phyloP scores from a whole-genome alignment of 2,888 invertebrate genomes.

The Chrysotoxum bicinctum region DNA sequence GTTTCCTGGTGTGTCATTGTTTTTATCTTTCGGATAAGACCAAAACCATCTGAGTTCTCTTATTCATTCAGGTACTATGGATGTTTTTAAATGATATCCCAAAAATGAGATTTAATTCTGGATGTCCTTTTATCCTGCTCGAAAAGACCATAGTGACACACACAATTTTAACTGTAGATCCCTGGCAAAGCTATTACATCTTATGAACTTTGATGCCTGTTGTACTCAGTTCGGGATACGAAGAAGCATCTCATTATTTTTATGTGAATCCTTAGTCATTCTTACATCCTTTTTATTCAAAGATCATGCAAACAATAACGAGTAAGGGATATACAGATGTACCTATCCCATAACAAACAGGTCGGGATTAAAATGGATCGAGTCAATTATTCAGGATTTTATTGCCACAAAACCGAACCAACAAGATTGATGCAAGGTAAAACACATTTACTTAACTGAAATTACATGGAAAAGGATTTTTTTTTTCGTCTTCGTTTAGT shows the following conservation, averaged over 20 bases:
- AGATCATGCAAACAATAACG: conserved; percentile 17
- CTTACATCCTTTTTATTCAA: not conserved
- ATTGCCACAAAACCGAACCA: conserved; percentile 35
- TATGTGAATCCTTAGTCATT: conserved; percentile 6
- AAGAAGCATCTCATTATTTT: conserved; percentile 39
- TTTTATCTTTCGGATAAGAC: not conserved
- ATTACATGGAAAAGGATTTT: conserved; percentile 20
- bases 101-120: not conserved
- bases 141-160: not conserved
- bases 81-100: conserved; percentile 33
- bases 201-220: not conserved
- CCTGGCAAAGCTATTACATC: not conserved
- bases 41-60: not conserved
- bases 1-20: conserved; percentile 28
- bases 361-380: conserved; percentile 47
- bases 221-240: not conserved
- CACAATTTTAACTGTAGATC: not conserved
- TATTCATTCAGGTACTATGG: conserved; percentile 21
- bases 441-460: conserved; percentile 20
- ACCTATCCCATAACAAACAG: not conserved
- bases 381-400: conserved; percentile 65
- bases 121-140: not conserved
- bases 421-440: conserved; percentile 29
- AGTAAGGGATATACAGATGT: conserved; percentile 16
- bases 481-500: not conserved